phyloP scores from a whole-genome alignment of 2,113 vertebrate species.

The Chaetodon trifascialis region DNA sequence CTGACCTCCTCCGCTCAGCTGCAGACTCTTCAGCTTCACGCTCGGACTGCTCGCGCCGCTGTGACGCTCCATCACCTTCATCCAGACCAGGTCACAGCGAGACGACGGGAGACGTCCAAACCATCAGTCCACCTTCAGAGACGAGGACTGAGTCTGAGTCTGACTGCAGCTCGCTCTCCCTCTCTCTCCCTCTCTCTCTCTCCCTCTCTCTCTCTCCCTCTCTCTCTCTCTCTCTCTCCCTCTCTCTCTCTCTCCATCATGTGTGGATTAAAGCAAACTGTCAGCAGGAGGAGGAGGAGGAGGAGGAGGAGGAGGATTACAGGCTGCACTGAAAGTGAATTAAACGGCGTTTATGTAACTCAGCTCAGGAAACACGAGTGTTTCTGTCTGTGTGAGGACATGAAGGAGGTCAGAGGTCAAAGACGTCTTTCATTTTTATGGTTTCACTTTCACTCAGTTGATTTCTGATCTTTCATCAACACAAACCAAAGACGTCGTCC shows the following conservation, averaged over 20 bases:
- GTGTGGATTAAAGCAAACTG: constrained; percentile 33
- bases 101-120: background rate
- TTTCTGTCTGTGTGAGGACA: no score
- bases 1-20: constrained; percentile 49
- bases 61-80: constrained; percentile 28
- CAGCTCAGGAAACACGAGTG: constrained; percentile 1
- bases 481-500: no score
- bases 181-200: background rate
- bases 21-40: constrained; percentile 38
- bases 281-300: background rate
- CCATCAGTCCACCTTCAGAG: background rate
- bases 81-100: background rate
- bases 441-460: no score
- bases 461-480: no score
- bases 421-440: no score
- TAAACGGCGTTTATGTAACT: constrained; percentile 47
- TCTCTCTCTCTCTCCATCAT: background rate
- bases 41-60: constrained; percentile 12
- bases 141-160: background rate
- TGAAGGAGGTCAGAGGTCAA: no score
- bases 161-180: constrained; percentile 12
- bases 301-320: constrained; percentile 14
- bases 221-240: no score
- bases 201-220: background rate
- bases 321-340: constrained; percentile 29